These are phyloP conservation scores for Cichladusa arquata DNA, from an alignment of 2,113 vertebrate genomes.

Conservation along the genomic window DNA sequence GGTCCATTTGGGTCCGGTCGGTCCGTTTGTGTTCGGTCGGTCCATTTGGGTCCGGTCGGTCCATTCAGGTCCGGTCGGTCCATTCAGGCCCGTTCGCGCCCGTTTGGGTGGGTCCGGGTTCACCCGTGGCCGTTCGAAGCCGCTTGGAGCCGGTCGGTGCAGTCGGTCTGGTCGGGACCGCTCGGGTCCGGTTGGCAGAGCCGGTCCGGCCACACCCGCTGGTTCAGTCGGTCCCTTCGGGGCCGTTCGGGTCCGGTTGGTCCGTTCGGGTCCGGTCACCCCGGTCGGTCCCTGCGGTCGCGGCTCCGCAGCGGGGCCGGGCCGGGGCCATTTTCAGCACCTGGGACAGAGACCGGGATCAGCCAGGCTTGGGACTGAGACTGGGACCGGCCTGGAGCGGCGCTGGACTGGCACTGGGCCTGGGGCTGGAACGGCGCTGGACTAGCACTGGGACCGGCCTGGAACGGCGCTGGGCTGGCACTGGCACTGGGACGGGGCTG, in stretches of 20 bases:
- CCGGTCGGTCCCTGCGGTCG: fast-evolving
- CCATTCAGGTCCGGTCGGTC: neutral
- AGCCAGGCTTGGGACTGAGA: fast-evolving
- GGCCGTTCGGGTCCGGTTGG: neutral
- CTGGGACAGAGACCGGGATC: slow-evolving; percentile 11
- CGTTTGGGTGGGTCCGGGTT: fast-evolving
- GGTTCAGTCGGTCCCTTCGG: fast-evolving
- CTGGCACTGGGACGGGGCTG: neutral
- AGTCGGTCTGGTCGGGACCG: fast-evolving
- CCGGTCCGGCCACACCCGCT: fast-evolving
- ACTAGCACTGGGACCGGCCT: neutral
- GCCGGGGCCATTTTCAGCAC: neutral
- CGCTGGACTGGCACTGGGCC: too few relatives aligned
- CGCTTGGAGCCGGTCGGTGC: too few relatives aligned
- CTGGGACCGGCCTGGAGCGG: neutral
- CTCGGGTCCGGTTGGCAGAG: too few relatives aligned
- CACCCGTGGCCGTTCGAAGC: fast-evolving
- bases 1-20: too few relatives aligned
- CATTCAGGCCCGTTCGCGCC: fast-evolving
- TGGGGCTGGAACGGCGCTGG: too few relatives aligned
- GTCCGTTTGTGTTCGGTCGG: too few relatives aligned
- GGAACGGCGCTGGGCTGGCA: too few relatives aligned
- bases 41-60: neutral
- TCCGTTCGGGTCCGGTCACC: fast-evolving
- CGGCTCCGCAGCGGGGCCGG: neutral